Conservation (phyloP, 1,140 invertebrate species). For the Dreissena polymorpha region DNA sequence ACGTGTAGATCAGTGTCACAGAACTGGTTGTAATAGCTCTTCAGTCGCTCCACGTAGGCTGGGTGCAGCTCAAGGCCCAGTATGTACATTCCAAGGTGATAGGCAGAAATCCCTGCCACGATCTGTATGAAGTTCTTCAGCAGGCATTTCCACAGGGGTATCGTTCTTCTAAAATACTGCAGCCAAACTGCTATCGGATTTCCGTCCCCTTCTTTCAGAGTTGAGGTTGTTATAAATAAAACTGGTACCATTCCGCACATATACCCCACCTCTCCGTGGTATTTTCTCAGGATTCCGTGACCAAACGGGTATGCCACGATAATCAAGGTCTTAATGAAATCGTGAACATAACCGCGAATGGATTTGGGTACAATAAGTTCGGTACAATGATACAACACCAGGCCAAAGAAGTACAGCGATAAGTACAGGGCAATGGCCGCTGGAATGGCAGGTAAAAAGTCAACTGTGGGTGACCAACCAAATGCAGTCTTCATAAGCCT, state of each 20-base stretch:
- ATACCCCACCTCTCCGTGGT: conserved; percentile 39
- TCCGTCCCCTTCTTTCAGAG: conserved; percentile 18
- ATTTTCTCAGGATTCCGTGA: conserved; percentile 49
- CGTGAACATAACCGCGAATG: conserved; percentile 12
- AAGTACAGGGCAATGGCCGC: conserved; percentile 37
- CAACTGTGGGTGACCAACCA: conserved; percentile 29
- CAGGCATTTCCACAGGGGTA: conserved; percentile 41
- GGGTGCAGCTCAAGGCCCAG: conserved; percentile 35
- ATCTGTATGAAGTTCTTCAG: conserved; percentile 35
- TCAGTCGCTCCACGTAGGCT: conserved; percentile 13
- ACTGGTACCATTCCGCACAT: conserved; percentile 36
- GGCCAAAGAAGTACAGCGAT: conserved; percentile 31
- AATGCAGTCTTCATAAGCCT: conserved; percentile 14
- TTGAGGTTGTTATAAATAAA: conserved; percentile 2
- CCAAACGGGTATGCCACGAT: conserved; percentile 41
- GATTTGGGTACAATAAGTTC: conserved; percentile 12
- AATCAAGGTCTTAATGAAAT: conserved; percentile 43
- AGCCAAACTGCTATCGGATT: conserved; percentile 42
- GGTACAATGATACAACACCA: conserved; percentile 12
- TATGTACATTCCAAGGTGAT: conserved; percentile 38
- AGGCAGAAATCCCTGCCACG: conserved; percentile 40
- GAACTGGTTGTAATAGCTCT: conserved; percentile 25
- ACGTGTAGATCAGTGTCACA: conserved; percentile 40
- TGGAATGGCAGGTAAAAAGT: conserved; percentile 39
- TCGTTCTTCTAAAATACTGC: conserved; percentile 25